Conservation (phyloP, 2,888 invertebrate genomes). For the Lasioglossum marginatum region DNA sequence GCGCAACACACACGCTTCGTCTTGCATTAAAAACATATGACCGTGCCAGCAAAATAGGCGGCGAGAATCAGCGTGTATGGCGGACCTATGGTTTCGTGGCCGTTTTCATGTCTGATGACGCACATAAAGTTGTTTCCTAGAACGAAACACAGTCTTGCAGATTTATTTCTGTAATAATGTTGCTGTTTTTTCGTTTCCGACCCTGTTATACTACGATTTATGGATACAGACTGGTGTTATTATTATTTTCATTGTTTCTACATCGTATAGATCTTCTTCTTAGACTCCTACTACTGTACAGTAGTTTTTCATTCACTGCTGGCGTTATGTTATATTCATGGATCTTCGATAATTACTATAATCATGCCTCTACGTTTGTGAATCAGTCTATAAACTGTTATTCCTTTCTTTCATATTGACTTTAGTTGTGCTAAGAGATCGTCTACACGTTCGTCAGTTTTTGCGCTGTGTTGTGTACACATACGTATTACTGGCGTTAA, state of each 20-base stretch:
- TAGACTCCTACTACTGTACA: background rate
- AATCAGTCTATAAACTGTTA: background rate
- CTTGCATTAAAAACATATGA: slow-evolving; percentile 3
- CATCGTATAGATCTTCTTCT: background rate
- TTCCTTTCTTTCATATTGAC: background rate
- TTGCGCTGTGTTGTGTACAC: background rate
- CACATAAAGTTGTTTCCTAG: background rate
- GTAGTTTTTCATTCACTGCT: background rate
- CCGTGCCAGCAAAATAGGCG: background rate
- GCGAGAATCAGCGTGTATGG: background rate
- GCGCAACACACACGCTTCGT: background rate
- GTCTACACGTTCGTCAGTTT: background rate
- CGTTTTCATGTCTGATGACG: background rate
- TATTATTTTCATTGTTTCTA: background rate
- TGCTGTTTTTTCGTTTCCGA: background rate
- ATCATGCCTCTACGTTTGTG: background rate
- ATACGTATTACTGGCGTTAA: background rate
- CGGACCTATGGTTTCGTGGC: background rate
- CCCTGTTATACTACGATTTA: background rate
- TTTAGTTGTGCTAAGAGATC: background rate
- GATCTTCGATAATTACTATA: background rate
- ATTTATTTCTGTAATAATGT: background rate
- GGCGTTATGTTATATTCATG: background rate
- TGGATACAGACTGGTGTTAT: background rate
- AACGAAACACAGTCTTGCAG: background rate